phyloP scores from a whole-genome alignment of 2,888 invertebrate genomes.

The Saturnia pavonia region DNA sequence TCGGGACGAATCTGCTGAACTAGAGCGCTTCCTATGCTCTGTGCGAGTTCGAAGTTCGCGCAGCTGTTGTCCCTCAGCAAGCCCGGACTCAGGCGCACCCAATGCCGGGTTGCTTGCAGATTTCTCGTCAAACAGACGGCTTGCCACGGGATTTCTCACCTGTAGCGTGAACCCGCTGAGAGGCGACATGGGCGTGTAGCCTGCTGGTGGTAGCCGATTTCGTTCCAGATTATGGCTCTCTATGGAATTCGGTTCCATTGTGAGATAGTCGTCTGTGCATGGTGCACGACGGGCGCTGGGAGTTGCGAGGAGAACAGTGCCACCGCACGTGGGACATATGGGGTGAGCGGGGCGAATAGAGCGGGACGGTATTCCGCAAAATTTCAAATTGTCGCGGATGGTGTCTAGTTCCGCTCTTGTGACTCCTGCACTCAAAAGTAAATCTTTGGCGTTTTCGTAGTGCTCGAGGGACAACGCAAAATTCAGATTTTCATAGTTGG shows the following conservation, averaged over 20 bases:
- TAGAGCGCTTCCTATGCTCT: constrained; percentile 82
- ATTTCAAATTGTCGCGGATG: constrained; percentile 58
- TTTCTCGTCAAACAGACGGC: constrained; percentile 75
- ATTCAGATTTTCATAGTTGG: constrained; percentile 88
- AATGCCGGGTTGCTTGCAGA: constrained; percentile 87
- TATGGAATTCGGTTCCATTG: constrained; percentile 84
- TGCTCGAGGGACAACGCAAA: constrained; percentile 89
- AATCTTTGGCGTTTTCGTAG: constrained; percentile 90
- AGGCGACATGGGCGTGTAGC: constrained; percentile 89
- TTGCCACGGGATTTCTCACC: constrained; percentile 59
- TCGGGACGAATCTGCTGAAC: constrained; percentile 88
- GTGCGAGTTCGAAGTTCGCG: constrained; percentile 32
- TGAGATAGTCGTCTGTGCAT: constrained; percentile 82
- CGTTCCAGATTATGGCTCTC: constrained; percentile 49
- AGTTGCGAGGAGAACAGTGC: neutral
- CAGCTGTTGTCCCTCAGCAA: neutral
- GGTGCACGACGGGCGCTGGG: too few relatives aligned
- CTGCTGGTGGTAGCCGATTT: constrained; percentile 59
- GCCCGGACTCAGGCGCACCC: constrained; percentile 27
- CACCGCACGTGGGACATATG: neutral
- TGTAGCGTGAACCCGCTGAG: constrained; percentile 75
- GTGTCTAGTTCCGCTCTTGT: constrained; percentile 77
- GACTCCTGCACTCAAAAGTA: constrained; percentile 81
- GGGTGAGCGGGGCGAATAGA: neutral
- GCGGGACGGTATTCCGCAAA: constrained; percentile 19